Conservation (phyloP, 2,797 vertebrate species). For the Chaenodraco wilsoni region DNA sequence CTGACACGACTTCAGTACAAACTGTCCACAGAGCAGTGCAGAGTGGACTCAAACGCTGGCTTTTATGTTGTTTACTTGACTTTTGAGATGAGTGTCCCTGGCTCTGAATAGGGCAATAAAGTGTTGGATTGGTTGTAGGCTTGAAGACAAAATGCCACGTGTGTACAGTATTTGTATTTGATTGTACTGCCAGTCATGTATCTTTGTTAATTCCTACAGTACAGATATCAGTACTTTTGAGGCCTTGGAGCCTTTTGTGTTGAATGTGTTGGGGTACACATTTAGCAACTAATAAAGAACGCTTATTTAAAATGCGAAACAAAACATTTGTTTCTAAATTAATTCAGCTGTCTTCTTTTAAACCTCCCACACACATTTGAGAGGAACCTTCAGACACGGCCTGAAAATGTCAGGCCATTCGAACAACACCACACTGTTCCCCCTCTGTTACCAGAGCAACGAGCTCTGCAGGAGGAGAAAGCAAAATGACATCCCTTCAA, state of each 20-base stretch:
- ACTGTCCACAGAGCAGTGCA: slow-evolving; percentile 13
- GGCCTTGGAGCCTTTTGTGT: slow-evolving; percentile 17
- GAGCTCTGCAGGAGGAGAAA: slow-evolving; percentile 66
- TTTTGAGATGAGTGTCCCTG: slow-evolving; percentile 7
- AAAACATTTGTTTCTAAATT: slow-evolving; percentile 29
- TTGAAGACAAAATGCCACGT: not conserved
- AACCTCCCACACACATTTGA: slow-evolving; percentile 45
- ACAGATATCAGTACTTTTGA: not conserved
- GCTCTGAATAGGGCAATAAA: not conserved
- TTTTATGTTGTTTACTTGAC: slow-evolving; percentile 10
- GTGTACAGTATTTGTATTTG: not conserved
- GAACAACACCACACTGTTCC: slow-evolving; percentile 65
- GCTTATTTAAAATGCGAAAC: slow-evolving; percentile 22
- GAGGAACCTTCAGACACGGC: slow-evolving; percentile 67
- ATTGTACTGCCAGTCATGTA: not conserved
- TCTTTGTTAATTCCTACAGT: slow-evolving; percentile 2
- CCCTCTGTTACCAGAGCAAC: slow-evolving; percentile 77
- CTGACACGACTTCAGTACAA: slow-evolving; percentile 32
- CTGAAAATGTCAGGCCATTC: slow-evolving; percentile 76
- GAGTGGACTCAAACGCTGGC: not conserved
- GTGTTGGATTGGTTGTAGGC: slow-evolving; percentile 1
- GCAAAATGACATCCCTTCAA: slow-evolving; percentile 68
- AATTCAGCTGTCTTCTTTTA: slow-evolving; percentile 39
- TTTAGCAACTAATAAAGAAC: slow-evolving; percentile 1
- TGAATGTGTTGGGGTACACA: not conserved